phyloP scores from a whole-genome alignment of 2,888 invertebrate species.

The Drosophila paranaensis region DNA sequence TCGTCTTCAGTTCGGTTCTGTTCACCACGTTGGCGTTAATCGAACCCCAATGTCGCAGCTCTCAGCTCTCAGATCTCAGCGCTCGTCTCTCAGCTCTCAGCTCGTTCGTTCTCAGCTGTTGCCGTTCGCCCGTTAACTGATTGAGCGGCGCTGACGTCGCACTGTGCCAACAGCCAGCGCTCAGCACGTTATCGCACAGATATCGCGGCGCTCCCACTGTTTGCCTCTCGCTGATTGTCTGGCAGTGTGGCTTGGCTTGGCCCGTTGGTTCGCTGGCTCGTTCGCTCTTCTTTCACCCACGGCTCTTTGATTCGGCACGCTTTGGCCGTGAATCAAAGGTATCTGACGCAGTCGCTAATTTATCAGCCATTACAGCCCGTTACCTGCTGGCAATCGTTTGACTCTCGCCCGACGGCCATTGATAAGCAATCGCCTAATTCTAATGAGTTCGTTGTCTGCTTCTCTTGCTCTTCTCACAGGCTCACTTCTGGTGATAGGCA shows the following conservation, averaged over 20 bases:
- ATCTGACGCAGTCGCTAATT: slow-evolving; percentile 27
- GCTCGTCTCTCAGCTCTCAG: slow-evolving; percentile 27
- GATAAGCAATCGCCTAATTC: slow-evolving; percentile 45
- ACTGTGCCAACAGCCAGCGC: slow-evolving; percentile 28
- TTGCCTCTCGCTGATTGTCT: slow-evolving; percentile 20
- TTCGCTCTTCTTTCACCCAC: slow-evolving; percentile 54
- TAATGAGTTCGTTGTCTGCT: slow-evolving; percentile 23
- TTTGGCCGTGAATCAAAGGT: slow-evolving; percentile 16
- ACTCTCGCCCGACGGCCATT: slow-evolving; percentile 28
- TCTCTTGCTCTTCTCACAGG: slow-evolving; percentile 30
- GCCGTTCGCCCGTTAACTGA: slow-evolving; percentile 70
- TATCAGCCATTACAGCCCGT: slow-evolving; percentile 57
- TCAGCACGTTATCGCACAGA: slow-evolving; percentile 65
- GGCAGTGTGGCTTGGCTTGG: slow-evolving; percentile 10
- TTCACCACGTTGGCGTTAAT: slow-evolving; percentile 74
- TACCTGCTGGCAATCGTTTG: slow-evolving; percentile 33
- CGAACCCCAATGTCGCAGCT: slow-evolving; percentile 56
- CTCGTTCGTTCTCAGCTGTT: slow-evolving; percentile 52
- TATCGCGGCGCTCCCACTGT: slow-evolving; percentile 25
- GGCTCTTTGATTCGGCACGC: slow-evolving; percentile 19
- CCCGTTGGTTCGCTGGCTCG: slow-evolving; percentile 40
- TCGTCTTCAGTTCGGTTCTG: slow-evolving; percentile 40
- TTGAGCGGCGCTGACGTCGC: slow-evolving; percentile 63
- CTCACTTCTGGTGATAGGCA: neutral
- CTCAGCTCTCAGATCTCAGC: slow-evolving; percentile 9